These are phyloP conservation scores for Ariolimax columbianus DNA, from an alignment of 2,888 invertebrate species.

Conservation along the genomic window DNA sequence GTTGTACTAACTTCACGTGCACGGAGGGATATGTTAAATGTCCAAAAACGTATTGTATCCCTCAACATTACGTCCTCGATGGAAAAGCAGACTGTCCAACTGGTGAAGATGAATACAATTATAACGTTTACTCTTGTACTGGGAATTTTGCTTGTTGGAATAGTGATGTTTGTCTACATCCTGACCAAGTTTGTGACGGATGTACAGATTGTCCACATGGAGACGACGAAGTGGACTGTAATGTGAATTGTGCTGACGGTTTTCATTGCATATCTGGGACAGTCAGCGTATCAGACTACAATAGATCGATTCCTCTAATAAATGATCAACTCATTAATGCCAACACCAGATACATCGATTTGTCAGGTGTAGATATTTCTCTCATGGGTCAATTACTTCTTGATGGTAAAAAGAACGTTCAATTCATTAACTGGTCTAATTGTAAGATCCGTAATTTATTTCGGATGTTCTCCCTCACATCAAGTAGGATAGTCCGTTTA, in stretches of 20 bases:
- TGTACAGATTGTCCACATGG: constrained; percentile 18
- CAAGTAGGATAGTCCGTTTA: background rate
- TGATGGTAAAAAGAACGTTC: no score
- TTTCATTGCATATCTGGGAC: background rate
- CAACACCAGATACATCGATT: background rate
- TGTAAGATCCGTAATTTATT: background rate
- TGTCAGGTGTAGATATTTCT: constrained; percentile 9
- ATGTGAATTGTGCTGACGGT: background rate
- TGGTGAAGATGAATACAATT: constrained; percentile 32
- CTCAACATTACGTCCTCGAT: constrained; percentile 28
- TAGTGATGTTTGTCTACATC: background rate
- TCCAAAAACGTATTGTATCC: constrained; percentile 32
- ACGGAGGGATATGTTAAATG: background rate
- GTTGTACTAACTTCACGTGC: constrained; percentile 6
- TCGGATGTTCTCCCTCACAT: no score
- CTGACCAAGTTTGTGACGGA: constrained; percentile 23
- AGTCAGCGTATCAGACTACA: background rate
- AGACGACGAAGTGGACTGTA: constrained; percentile 25
- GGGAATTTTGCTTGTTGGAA: constrained; percentile 34
- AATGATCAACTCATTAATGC: background rate
- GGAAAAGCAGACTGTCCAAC: constrained; percentile 25
- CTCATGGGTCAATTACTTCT: background rate
- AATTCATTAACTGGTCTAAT: background rate
- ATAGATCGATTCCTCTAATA: background rate
- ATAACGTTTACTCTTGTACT: background rate